Percentiles rank a stretch among this genome's conserved stretches.
These are phyloP conservation scores for Tanypteryx hageni DNA, from an alignment of 2,888 invertebrate genomes.

Conservation along the genomic window DNA sequence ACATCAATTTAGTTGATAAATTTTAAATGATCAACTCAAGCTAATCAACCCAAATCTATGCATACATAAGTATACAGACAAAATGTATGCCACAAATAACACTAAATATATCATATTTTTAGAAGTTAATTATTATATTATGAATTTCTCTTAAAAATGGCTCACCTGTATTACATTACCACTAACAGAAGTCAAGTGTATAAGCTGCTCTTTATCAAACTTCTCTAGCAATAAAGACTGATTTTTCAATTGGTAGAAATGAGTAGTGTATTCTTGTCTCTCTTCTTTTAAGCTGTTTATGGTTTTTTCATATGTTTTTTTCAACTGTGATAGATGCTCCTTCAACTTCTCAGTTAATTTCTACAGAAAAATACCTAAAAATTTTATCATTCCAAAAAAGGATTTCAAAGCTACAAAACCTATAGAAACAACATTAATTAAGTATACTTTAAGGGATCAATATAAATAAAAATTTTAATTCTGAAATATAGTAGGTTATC, in stretches of 20 bases:
- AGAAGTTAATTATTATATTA: not conserved
- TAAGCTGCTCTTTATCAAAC: constrained; percentile 78
- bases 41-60: no score
- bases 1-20: no score
- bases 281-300: constrained; percentile 68
- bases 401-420: constrained; percentile 69
- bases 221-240: constrained; percentile 68
- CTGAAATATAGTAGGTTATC: constrained; percentile 42
- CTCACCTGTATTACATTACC: constrained; percentile 78
- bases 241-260: constrained; percentile 65
- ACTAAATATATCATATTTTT: not conserved
- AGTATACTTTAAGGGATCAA: no score
- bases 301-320: constrained; percentile 65
- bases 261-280: constrained; percentile 67
- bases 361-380: constrained; percentile 68
- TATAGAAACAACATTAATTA: no score
- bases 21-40: no score
- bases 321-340: constrained; percentile 72
- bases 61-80: no score
- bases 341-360: constrained; percentile 70
- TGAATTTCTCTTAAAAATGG: not conserved
- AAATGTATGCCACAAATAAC: no score
- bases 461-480: no score
- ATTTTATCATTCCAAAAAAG: no score
- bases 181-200: constrained; percentile 80